Evolutionary conservation across 2,113 vertebrate species (phyloP).

Genomic region (Leucopsar rothschildi): DNA sequence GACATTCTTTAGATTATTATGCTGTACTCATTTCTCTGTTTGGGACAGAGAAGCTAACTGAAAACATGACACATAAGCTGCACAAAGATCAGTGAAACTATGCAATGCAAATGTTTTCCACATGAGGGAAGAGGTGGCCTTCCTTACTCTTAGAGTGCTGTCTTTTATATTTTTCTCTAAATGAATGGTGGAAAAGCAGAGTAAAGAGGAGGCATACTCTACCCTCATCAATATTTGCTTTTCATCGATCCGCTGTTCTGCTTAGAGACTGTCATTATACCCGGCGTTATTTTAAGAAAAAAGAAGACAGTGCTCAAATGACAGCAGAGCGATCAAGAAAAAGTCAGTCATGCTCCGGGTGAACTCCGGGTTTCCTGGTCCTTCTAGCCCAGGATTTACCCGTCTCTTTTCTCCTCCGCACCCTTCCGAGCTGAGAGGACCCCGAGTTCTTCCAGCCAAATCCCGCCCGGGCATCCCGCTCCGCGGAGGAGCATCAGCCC

Average conservation of each 20-base stretch:
- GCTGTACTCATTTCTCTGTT: background rate
- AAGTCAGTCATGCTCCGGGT: background rate
- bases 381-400: background rate
- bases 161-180: background rate
- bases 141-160: background rate
- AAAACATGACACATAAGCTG: background rate
- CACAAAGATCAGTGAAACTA: conserved; percentile 8
- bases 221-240: conserved; percentile 12
- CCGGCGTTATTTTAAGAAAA: conserved; percentile 19
- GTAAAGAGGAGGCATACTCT: background rate
- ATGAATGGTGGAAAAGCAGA: background rate
- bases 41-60: background rate
- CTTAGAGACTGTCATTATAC: background rate
- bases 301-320: background rate
- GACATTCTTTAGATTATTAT: background rate
- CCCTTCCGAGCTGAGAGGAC: background rate
- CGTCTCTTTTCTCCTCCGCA: background rate
- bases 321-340: background rate
- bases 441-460: background rate
- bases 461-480: background rate
- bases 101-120: conserved; percentile 53
- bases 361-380: background rate
- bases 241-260: background rate
- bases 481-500: background rate
- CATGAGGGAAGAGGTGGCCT: conserved; percentile 51